phyloP scores from a whole-genome alignment of 1,140 invertebrate genomes.

The Xylocopa sonorina region DNA sequence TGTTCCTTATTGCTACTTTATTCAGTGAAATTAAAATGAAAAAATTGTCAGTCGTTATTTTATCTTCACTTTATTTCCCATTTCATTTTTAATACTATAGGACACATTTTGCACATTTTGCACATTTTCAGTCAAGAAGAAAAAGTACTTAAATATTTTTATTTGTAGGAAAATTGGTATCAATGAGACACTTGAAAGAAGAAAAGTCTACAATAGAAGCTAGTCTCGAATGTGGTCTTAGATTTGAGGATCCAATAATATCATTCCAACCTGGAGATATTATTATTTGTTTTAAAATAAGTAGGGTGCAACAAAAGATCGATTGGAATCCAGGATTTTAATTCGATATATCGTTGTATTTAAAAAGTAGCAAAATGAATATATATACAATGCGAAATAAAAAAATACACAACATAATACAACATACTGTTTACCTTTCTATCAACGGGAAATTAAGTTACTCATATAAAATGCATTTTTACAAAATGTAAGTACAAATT shows the following conservation, averaged over 20 bases:
- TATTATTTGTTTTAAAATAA: constrained; percentile 89
- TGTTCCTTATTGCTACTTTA: too few relatives aligned
- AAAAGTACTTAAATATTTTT: constrained; percentile 34
- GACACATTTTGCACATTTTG: neutral
- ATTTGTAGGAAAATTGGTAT: constrained; percentile 86
- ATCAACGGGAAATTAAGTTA: constrained; percentile 21
- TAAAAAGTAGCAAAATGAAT: constrained; percentile 2
- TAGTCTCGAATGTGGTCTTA: constrained; percentile 94
- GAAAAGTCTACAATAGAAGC: constrained; percentile 93
- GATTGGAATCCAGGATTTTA: constrained; percentile 94
- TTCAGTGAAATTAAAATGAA: neutral
- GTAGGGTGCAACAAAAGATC: constrained; percentile 85
- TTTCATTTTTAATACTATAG: constrained; percentile 12
- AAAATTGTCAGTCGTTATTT: constrained; percentile 16
- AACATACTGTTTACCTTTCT: constrained; percentile 2
- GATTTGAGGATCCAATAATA: constrained; percentile 86
- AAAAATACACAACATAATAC: neutral
- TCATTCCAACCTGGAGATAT: constrained; percentile 89
- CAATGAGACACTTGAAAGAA: constrained; percentile 94
- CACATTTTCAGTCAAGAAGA: constrained; percentile 2
- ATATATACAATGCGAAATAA: constrained; percentile 35
- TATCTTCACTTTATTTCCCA: constrained; percentile 4
- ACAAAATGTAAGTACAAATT: constrained; percentile 54
- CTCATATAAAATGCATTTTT: constrained; percentile 43
- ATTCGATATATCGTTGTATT: neutral